Conservation (phyloP, 2,888 invertebrate species). For the Charanyca ferruginea region DNA sequence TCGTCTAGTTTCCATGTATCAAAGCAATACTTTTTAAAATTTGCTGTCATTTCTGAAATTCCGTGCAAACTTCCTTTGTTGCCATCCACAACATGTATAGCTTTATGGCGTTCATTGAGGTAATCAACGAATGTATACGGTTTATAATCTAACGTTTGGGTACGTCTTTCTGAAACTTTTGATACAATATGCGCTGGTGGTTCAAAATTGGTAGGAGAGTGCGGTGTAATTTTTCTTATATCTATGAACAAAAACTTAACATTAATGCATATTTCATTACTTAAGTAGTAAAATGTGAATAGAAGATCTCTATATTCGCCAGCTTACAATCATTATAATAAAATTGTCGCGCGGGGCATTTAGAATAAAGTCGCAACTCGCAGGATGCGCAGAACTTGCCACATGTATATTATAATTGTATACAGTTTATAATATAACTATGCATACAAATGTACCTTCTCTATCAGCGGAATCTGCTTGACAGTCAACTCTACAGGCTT, state of each 20-base stretch:
- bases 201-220: slow-evolving; percentile 73
- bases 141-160: slow-evolving; percentile 43
- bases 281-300: background rate
- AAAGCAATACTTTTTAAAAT: slow-evolving; percentile 58
- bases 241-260: slow-evolving; percentile 61
- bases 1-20: slow-evolving; percentile 86
- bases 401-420: background rate
- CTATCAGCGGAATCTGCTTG: slow-evolving; percentile 58
- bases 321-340: background rate
- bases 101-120: slow-evolving; percentile 65
- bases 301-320: background rate
- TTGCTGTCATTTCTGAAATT: slow-evolving; percentile 55
- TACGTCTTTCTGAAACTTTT: slow-evolving; percentile 64
- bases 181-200: slow-evolving; percentile 78
- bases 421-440: background rate
- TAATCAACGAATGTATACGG: slow-evolving; percentile 56
- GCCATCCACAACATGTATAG: slow-evolving; percentile 61
- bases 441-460: slow-evolving; percentile 60
- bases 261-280: slow-evolving; percentile 15
- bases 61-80: slow-evolving; percentile 58
- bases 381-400: slow-evolving; percentile 26
- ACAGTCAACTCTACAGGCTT: slow-evolving; percentile 84
- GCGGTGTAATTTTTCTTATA: slow-evolving; percentile 56
- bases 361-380: slow-evolving; percentile 15
- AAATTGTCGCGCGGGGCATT: slow-evolving; percentile 9